Evolutionary conservation across 2,888 invertebrate genomes (phyloP), one percentile per base, ranked within the genome.

Genomic region (Oscheius sp.): DNA sequence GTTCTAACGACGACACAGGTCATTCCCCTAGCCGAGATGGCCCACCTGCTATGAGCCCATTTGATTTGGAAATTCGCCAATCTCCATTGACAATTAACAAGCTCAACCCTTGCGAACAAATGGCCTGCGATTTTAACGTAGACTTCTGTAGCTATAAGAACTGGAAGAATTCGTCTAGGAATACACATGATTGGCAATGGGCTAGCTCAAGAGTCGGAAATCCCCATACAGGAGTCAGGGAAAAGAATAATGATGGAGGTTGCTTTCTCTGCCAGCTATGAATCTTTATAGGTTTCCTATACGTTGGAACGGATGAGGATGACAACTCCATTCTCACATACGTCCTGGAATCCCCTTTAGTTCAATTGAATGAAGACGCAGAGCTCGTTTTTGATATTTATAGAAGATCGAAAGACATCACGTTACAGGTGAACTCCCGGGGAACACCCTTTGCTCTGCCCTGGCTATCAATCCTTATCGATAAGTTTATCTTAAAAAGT

Each of bases 401-500:
- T 67, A 71, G 80, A 45, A 69, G 80, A 44, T 77, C 80, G 22
- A 81, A 77, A 47, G 81, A 82, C 28, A 82, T 82, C 17, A 74
- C 77, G 2, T 71, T 82, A 17, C 82, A 80, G 68, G 77, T 72
- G 14, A n/a, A n/a, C n/a, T n/a, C n/a, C n/a, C n/a, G n/a, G n/a
- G 24, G 30, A 38, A 49, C 22, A 14, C 36, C 28, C 14, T 22
- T 32, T 54, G 54, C 12, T 24, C 47, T 47, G 24, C 24, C 47
- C 26, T 24, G 17, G 28, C 44, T 28, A 44, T 44, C 17, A 28
- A 30, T 28, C 8, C 59, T 59, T 59, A 59, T 59, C 59, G 28
- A n/a, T 9, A 28, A 59, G n/a, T 44, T 59, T 41, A 59, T 59
- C 59, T 28, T 41, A 44, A 44, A 24, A 59, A 28, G 41, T 44